A percentile compares a stretch with the other conserved stretches of the same genome.
phyloP scores from a whole-genome alignment of 2,888 invertebrate species.

The Cerastoderma edule region DNA sequence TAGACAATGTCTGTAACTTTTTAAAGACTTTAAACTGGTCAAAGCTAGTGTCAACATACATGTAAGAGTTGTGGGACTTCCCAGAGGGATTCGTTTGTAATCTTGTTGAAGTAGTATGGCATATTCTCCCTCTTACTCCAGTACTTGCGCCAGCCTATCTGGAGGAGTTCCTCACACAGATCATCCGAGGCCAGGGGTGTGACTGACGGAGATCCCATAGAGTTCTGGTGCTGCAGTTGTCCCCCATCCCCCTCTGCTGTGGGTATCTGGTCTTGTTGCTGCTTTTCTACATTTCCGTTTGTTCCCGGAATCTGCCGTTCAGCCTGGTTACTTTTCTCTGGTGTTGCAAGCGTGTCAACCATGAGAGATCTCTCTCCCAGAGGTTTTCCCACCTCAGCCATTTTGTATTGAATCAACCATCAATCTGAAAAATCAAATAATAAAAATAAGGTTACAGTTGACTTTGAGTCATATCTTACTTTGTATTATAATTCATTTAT shows the following conservation, averaged over 20 bases:
- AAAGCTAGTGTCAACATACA: conserved; percentile 40
- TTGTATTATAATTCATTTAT: not conserved
- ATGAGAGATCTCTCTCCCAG: not conserved
- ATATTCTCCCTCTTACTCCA: conserved; percentile 98
- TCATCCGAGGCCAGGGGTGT: conserved; percentile 79
- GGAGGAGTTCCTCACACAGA: conserved; percentile 89
- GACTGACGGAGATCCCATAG: conserved; percentile 63
- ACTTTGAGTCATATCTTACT: not conserved
- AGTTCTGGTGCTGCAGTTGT: conserved; percentile 42
- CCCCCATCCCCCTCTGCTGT: conserved; percentile 9
- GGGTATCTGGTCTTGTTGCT: not conserved
- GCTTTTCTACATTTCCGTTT: conserved; percentile 23
- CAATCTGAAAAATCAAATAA: conserved; percentile 18
- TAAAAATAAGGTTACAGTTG: not conserved
- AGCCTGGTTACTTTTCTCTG: conserved; percentile 3
- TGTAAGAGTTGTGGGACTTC: conserved; percentile 91
- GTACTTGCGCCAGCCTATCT: conserved; percentile 97
- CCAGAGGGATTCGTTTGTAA: conserved; percentile 98
- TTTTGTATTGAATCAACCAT: conserved; percentile 19
- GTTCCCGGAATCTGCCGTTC: conserved; percentile 7
- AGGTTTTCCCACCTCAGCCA: conserved; percentile 44
- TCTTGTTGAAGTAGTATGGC: conserved; percentile 98
- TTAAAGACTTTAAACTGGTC: no score
- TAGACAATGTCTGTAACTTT: no score
- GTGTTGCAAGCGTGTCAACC: no score